Percentiles rank a stretch among this genome's conserved stretches.
These are phyloP conservation scores for Eulemur albifrons DNA, from an alignment of 2,797 vertebrate species.

Conservation along the genomic window DNA sequence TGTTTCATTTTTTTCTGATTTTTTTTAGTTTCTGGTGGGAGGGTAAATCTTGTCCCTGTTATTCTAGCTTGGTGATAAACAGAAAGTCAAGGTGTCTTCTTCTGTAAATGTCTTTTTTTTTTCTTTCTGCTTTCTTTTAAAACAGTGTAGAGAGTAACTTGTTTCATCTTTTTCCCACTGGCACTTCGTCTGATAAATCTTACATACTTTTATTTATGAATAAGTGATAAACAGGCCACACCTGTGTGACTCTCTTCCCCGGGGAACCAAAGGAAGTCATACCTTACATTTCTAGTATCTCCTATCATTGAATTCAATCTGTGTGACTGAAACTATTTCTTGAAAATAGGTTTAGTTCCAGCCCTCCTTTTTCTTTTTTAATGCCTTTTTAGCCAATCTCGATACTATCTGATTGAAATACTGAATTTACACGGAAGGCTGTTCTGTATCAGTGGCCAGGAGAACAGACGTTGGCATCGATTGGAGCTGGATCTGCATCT, in stretches of 20 bases:
- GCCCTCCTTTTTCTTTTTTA: neutral
- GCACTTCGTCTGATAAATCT: neutral
- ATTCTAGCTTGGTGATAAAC: neutral
- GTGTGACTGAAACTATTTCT: neutral
- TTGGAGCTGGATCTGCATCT: neutral
- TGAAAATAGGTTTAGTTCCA: neutral
- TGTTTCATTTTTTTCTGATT: neutral
- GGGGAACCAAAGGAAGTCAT: neutral
- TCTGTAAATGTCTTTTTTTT: neutral
- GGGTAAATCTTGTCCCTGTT: neutral
- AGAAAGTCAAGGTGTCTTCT: neutral
- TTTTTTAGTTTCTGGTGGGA: neutral
- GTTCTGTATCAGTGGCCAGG: neutral
- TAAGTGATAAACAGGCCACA: conserved; percentile 35
- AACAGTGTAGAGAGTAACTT: neutral
- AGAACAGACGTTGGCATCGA: neutral
- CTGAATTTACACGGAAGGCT: neutral
- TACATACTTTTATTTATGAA: conserved; percentile 28
- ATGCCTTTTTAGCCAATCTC: neutral
- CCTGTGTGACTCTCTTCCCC: conserved; percentile 48
- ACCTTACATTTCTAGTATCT: conserved; percentile 1
- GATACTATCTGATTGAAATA: neutral
- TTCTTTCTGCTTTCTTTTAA: conserved; percentile 11
- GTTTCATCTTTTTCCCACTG: neutral
- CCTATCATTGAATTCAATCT: conserved; percentile 55